Evolutionary conservation across 2,113 vertebrate species (phyloP), one percentile per base, ranked within the genome.

Genomic region (Narcine bancroftii): DNA sequence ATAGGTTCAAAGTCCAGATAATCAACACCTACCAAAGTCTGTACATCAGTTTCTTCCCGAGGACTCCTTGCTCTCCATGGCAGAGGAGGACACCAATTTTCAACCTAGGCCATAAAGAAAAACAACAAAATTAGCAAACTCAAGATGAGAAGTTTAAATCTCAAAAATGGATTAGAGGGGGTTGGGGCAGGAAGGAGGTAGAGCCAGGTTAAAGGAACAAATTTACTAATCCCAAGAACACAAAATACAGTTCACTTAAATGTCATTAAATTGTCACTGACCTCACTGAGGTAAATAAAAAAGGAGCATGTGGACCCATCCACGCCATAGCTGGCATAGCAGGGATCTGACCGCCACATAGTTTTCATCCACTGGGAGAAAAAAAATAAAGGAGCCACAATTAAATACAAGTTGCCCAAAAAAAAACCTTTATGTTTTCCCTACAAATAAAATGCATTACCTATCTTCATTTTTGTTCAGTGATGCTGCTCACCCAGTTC

Each of bases 201-300:
- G 65, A n/a, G n/a, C n/a, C n/a, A n/a, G n/a, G n/a, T n/a, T n/a
- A n/a, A n/a, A n/a, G n/a, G n/a, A n/a, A n/a, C n/a, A n/a, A 45
- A 53, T 83, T 83, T 13, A 75, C 36, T 50, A 11, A 29, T 53
- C 47, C 66, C 36, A 39, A 66, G 24, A 65, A 66, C 65, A 87
- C 56, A 91, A 91, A 24, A 6, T 56, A 87, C 33, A 60, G 60
- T 85, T 60, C n/a, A 60, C 33, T 60, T 83, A 5, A 60, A 89
- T 69, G 60, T 17, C 69, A 7, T 39, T 4, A 21, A 47, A 91
- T 26, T 47, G 26, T 26, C 63, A 95, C 97, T 97, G 93, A 99
- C 99, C 98, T 99, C 99, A 94, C 99, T 99, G 95, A 99, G 98
- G 97, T 99, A 99, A 96, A 99, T 99, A 96, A 99, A 99, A 94